Conservation (phyloP, 2,888 invertebrate genomes). For the Dermolepida albohirtum region DNA sequence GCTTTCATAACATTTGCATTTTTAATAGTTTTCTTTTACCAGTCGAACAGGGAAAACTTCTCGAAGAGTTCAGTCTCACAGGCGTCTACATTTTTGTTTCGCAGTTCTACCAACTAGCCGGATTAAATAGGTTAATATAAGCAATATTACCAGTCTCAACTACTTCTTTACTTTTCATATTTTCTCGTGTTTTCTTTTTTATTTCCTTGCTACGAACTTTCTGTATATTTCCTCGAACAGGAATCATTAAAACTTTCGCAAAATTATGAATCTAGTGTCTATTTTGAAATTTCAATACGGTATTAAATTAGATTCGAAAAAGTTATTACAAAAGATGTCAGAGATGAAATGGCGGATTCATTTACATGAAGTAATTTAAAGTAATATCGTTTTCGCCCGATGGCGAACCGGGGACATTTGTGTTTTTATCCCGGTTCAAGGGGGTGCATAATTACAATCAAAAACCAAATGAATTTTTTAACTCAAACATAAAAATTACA, state of each 20-base stretch:
- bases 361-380: conserved; percentile 55
- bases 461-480: conserved; percentile 33
- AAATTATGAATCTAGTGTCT: conserved; percentile 29
- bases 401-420: conserved; percentile 20
- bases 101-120: too few species aligned
- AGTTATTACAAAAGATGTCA: conserved; percentile 39
- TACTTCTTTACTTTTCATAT: too few species aligned
- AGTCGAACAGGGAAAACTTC: too few species aligned
- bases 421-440: conserved; percentile 11
- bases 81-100: too few species aligned
- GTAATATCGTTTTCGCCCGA: conserved; percentile 42
- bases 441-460: conserved; percentile 34
- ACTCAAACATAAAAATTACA: conserved; percentile 34
- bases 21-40: too few species aligned
- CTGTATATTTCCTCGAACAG: not conserved
- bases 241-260: conserved; percentile 31
- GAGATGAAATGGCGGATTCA: conserved; percentile 46
- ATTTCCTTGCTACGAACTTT: too few species aligned
- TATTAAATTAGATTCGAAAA: conserved; percentile 36
- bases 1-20: too few species aligned
- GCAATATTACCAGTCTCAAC: too few species aligned
- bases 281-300: conserved; percentile 36
- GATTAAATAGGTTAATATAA: too few species aligned
- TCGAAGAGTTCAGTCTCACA: too few species aligned
- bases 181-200: too few species aligned